phyloP scores from a whole-genome alignment of 2,888 invertebrate species.

The Acanthoscelides obtectus region DNA sequence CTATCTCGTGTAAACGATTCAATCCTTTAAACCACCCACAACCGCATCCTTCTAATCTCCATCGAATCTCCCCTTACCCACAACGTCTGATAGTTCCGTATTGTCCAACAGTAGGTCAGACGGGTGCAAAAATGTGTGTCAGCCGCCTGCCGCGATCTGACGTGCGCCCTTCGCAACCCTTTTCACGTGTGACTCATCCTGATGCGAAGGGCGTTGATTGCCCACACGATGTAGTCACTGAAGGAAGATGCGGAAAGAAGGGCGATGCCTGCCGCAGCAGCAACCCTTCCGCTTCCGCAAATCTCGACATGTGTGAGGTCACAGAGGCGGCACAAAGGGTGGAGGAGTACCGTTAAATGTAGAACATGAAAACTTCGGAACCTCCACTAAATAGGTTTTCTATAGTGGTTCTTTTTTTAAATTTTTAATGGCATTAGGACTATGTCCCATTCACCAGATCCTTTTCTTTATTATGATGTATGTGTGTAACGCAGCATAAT shows the following conservation, averaged over 20 bases:
- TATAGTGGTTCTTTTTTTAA: too few species aligned
- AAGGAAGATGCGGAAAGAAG: slow-evolving; percentile 30
- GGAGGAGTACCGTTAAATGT: too few species aligned
- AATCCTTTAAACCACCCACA: too few species aligned
- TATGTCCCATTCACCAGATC: too few species aligned
- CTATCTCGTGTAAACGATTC: too few species aligned
- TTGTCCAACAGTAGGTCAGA: slow-evolving; percentile 20
- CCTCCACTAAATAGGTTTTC: too few species aligned
- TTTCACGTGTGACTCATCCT: slow-evolving; percentile 34
- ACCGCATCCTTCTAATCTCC: background rate
- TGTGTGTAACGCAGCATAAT: too few species aligned
- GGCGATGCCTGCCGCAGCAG: slow-evolving; percentile 34
- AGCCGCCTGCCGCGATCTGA: slow-evolving; percentile 21
- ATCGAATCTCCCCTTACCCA: background rate
- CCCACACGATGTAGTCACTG: slow-evolving; percentile 14
- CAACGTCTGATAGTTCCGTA: slow-evolving; percentile 6
- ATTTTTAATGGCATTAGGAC: too few species aligned
- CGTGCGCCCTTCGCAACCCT: background rate
- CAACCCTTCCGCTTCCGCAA: slow-evolving; percentile 45
- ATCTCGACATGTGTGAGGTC: slow-evolving; percentile 33
- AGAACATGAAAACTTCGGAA: too few species aligned
- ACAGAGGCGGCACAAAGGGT: slow-evolving; percentile 1
- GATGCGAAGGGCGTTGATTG: slow-evolving; percentile 23
- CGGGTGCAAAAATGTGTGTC: slow-evolving; percentile 37
- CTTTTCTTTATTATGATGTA: too few species aligned